These are phyloP conservation scores for Macrostomum cliftonense DNA, from an alignment of 2,888 invertebrate genomes.

Conservation along the genomic window DNA sequence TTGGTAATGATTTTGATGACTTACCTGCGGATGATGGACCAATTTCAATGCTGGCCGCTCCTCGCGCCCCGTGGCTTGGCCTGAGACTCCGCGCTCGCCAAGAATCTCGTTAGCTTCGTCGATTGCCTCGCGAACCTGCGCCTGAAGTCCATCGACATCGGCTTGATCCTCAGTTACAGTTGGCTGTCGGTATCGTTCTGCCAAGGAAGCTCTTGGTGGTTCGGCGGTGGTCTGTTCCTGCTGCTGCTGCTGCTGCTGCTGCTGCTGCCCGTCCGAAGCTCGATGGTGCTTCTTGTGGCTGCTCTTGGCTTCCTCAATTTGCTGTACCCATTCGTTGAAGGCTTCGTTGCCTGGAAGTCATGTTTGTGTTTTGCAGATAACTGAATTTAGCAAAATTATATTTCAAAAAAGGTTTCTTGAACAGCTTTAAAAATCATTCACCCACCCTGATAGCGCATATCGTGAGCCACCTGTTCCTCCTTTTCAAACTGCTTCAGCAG, in stretches of 20 bases:
- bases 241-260: no score
- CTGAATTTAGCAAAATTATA: background rate
- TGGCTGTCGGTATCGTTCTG: constrained; percentile 1
- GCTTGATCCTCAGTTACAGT: background rate
- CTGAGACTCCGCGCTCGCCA: background rate
- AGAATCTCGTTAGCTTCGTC: background rate
- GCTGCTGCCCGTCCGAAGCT: background rate
- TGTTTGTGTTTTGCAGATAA: background rate
- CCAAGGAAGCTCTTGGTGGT: background rate
- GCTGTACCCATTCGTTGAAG: constrained; percentile 3
- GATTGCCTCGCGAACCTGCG: background rate
- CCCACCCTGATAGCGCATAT: constrained; percentile 19
- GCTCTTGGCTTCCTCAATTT: background rate
- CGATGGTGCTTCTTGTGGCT: no score
- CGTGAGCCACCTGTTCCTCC: constrained; percentile 22
- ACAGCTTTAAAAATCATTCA: constrained; percentile 7
- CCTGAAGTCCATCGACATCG: background rate
- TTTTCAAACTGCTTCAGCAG: constrained; percentile 26
- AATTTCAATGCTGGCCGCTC: background rate
- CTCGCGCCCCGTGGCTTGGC: background rate
- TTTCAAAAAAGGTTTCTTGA: background rate
- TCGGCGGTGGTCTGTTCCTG: background rate
- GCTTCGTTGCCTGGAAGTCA: constrained; percentile 5
- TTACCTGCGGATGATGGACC: background rate
- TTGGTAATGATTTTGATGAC: no score